Evolutionary conservation across 2,888 invertebrate genomes (phyloP).

Genomic region (Epirrhoe tristata): DNA sequence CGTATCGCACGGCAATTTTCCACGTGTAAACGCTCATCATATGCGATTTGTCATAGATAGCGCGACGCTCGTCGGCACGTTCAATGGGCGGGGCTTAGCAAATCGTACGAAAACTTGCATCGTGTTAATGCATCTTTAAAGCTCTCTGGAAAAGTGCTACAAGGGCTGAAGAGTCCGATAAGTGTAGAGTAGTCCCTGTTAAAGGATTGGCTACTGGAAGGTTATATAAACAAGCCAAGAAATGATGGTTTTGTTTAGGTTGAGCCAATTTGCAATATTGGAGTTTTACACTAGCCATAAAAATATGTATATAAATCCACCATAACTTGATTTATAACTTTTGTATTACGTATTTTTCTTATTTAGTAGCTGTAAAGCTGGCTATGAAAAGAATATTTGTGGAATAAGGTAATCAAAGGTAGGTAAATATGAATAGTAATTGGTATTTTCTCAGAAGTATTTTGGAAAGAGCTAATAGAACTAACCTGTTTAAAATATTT

Average conservation of each 20-base stretch:
- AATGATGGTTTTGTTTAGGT: constrained; percentile 22
- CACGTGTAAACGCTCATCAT: no score
- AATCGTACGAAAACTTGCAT: no score
- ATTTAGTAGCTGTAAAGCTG: not conserved
- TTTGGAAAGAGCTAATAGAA: no score
- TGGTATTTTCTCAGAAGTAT: no score
- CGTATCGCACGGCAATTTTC: no score
- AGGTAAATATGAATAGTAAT: not conserved
- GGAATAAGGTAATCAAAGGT: not conserved
- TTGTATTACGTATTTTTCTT: not conserved
- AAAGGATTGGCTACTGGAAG: constrained; percentile 20
- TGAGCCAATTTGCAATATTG: constrained; percentile 15
- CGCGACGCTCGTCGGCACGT: no score
- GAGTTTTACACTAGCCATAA: constrained; percentile 4
- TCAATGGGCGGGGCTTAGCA: no score
- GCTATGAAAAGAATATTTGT: not conserved
- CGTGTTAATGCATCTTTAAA: no score
- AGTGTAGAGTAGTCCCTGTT: not conserved
- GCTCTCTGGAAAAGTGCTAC: not conserved
- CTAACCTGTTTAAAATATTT: no score
- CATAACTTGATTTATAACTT: not conserved
- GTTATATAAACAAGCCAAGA: constrained; percentile 11
- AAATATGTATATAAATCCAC: not conserved
- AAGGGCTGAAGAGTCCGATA: constrained; percentile 3
- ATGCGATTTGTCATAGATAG: no score